A percentile compares a stretch with the other conserved stretches of the same genome.
phyloP scores from a whole-genome alignment of 2,888 invertebrate species.

The Philereme transversata region DNA sequence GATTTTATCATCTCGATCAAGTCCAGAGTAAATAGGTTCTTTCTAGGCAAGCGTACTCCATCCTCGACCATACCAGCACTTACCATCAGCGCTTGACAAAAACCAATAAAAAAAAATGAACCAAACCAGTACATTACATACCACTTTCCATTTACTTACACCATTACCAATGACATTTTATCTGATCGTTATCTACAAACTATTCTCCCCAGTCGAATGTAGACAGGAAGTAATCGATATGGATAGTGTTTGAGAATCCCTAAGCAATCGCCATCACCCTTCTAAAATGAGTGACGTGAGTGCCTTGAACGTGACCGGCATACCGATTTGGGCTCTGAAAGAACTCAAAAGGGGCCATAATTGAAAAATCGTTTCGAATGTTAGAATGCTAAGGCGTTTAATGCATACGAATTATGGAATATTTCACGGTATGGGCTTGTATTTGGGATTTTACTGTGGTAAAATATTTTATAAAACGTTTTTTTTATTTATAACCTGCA shows the following conservation, averaged over 20 bases:
- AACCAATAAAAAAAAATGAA: too few relatives aligned
- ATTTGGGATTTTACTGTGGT: background rate
- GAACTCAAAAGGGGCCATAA: conserved; percentile 38
- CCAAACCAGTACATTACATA: too few relatives aligned
- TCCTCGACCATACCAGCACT: too few relatives aligned
- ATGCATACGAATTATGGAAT: conserved; percentile 36
- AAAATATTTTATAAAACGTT: background rate
- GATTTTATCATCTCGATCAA: too few relatives aligned
- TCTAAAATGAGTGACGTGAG: conserved; percentile 35
- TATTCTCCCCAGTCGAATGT: background rate
- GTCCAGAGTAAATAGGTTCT: too few relatives aligned
- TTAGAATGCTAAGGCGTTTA: conserved; percentile 22
- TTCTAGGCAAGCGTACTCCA: too few relatives aligned
- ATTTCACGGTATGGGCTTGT: conserved; percentile 8
- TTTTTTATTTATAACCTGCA: background rate
- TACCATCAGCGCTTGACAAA: too few relatives aligned
- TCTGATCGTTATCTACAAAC: too few relatives aligned
- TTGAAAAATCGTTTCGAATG: conserved; percentile 41
- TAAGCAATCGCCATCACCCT: conserved; percentile 10
- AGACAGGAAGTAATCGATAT: background rate
- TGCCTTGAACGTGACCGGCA: conserved; percentile 32
- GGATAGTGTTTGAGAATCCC: conserved; percentile 4
- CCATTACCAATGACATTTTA: too few relatives aligned
- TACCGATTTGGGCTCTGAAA: conserved; percentile 28
- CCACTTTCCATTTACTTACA: too few relatives aligned